Evolutionary conservation across 2,797 vertebrate genomes (phyloP).

Genomic region (Darevskia mixta): DNA sequence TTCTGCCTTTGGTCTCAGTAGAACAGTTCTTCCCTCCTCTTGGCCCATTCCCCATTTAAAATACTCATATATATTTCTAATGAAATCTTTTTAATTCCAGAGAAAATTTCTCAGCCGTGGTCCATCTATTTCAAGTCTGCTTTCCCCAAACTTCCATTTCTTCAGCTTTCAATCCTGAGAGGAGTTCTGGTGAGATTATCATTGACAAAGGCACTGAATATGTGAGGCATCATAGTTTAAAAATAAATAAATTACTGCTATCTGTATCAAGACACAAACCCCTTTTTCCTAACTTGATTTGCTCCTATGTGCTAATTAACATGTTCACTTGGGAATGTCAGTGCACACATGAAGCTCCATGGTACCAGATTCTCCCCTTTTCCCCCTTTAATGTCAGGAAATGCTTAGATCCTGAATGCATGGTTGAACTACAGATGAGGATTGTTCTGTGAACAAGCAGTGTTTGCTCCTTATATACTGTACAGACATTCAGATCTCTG

Average conservation of each 20-base stretch:
- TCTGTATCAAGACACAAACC: not conserved
- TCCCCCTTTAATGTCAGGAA: not conserved
- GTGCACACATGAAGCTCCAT: not conserved
- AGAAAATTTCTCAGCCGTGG: not conserved
- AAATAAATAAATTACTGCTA: not conserved
- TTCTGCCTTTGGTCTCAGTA: not conserved
- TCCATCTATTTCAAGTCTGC: not conserved
- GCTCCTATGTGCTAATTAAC: not conserved
- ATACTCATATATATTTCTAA: not conserved
- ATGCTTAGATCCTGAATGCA: not conserved
- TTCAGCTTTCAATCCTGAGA: not conserved
- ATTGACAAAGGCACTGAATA: not conserved
- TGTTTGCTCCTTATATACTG: not conserved
- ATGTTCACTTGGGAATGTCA: not conserved
- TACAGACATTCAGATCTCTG: not conserved
- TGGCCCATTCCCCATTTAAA: not conserved
- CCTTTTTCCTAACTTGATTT: too few species aligned
- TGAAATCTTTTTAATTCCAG: not conserved
- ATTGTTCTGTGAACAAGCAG: not conserved
- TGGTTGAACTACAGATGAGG: not conserved
- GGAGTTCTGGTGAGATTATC: not conserved
- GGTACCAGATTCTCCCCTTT: not conserved
- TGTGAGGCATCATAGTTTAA: too few species aligned
- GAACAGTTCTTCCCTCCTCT: not conserved
- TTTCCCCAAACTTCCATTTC: not conserved